Percentiles rank a stretch among this genome's conserved stretches.
These are phyloP conservation scores for Halichoerus grypus DNA, from an alignment of 2,113 vertebrate species.

Conservation along the genomic window DNA sequence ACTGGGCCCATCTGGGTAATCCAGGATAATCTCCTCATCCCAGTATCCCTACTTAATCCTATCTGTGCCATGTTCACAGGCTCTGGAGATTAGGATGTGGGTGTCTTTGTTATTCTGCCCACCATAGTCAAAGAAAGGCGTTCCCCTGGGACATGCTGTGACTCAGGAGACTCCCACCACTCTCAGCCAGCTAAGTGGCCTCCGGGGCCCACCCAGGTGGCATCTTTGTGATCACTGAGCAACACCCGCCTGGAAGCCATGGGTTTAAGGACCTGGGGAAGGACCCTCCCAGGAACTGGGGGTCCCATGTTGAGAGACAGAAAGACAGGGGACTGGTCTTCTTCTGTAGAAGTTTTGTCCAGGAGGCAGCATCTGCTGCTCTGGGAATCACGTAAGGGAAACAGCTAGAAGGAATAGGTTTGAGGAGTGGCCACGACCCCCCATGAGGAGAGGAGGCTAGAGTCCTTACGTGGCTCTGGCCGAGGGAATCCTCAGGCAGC, in stretches of 20 bases:
- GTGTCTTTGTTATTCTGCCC: background rate
- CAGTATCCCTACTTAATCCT: background rate
- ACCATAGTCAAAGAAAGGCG: background rate
- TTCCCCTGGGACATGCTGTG: background rate
- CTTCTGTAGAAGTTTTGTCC: fast-evolving
- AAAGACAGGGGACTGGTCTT: background rate
- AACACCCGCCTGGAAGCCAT: fast-evolving
- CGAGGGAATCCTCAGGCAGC: too few species aligned
- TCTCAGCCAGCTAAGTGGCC: background rate
- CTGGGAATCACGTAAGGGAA: background rate
- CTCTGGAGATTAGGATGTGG: background rate
- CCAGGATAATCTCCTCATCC: too few species aligned
- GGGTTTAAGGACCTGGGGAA: background rate
- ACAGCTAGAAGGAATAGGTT: background rate
- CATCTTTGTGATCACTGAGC: background rate
- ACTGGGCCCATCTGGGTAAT: too few species aligned
- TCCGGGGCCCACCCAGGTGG: fast-evolving
- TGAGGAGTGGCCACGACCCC: fast-evolving
- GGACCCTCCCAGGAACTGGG: fast-evolving
- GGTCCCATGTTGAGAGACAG: background rate
- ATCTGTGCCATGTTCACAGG: background rate
- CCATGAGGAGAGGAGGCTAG: fast-evolving
- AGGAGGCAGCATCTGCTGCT: background rate
- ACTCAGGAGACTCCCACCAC: background rate
- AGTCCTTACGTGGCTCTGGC: too few species aligned